Evolutionary conservation across 2,797 vertebrate species (phyloP), one percentile per base, ranked within the genome.

Genomic region (Pseudotriccus pelzelni): DNA sequence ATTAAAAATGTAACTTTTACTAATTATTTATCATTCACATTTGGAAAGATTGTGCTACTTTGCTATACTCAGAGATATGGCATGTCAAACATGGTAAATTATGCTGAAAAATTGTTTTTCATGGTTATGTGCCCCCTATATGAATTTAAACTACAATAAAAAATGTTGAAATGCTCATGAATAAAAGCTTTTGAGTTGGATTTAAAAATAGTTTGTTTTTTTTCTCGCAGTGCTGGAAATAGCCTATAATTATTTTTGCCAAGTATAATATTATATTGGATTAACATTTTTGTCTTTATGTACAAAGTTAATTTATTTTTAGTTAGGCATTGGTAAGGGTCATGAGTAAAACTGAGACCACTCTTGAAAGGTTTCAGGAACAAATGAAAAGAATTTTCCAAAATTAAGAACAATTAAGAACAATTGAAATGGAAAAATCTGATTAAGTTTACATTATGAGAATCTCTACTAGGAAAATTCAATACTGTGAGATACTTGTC

Each of bases 31-130:
- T 30, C 7, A 30, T 72, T 50, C 6, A 20, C 4, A 5, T 75
- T 67, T 53, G 14, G 8, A 78, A 94, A 47, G 18, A 73, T 12
- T 39, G 8, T 64, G 12, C 12, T 64, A 4, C 27, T 73, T 77
- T 43, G 9, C 6, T 85, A 9, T 34, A 41, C 2, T 67, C 39
- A 72, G 3, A 46, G 30, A 37, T 34, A 32, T 0, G 0, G 1
- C 37, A 41, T 14, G 4, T 59, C 9, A 66, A 73, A 50, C n/a
- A 67, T 10, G 14, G n/a, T 32, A 75, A 90, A 63, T 53, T 53
- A 37, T 41, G 20, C 8, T 88, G 82, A 10, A 72, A 69, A 37
- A 11, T 52, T 77, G 5, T 47, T 86, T 89, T 59, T 34, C 32
- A 8, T 17, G 2, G 25, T n/a, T 76, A 25, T 63, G 6, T 46